phyloP scores from a whole-genome alignment of 1,140 invertebrate species.

The Neodiprion virginianus region DNA sequence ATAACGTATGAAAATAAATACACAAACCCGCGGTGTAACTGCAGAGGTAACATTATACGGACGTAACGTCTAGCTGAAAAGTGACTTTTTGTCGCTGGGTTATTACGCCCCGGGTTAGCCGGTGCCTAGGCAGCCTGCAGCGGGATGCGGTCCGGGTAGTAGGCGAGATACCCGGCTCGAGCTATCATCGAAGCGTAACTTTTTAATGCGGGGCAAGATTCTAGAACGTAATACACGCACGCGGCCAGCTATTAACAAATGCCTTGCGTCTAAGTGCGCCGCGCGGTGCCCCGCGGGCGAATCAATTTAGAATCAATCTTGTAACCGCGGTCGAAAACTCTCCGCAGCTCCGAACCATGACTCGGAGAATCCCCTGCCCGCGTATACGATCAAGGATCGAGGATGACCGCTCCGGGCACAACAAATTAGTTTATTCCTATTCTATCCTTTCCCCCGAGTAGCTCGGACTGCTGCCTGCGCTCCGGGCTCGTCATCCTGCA shows the following conservation, averaged over 20 bases:
- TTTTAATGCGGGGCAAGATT: not conserved
- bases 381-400: not conserved
- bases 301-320: slow-evolving; percentile 30
- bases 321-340: slow-evolving; percentile 9
- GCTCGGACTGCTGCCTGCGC: not conserved
- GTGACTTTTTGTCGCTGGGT: slow-evolving; percentile 1
- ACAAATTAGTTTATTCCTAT: slow-evolving; percentile 17
- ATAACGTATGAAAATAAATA: slow-evolving; percentile 2
- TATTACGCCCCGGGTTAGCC: not conserved
- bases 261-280: slow-evolving; percentile 3
- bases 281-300: slow-evolving; percentile 15
- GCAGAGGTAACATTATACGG: not conserved
- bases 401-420: not conserved
- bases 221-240: not conserved
- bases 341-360: not conserved
- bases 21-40: not conserved
- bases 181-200: slow-evolving; percentile 3
- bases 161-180: not conserved
- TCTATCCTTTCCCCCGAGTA: not conserved
- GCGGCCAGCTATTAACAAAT: not conserved
- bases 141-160: not conserved
- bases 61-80: not conserved
- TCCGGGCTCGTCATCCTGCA: not conserved
- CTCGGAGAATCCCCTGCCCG: not conserved
- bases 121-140: not conserved